These are phyloP conservation scores for Camponotus vicinus DNA, from an alignment of 1,140 invertebrate species.

Conservation along the genomic window DNA sequence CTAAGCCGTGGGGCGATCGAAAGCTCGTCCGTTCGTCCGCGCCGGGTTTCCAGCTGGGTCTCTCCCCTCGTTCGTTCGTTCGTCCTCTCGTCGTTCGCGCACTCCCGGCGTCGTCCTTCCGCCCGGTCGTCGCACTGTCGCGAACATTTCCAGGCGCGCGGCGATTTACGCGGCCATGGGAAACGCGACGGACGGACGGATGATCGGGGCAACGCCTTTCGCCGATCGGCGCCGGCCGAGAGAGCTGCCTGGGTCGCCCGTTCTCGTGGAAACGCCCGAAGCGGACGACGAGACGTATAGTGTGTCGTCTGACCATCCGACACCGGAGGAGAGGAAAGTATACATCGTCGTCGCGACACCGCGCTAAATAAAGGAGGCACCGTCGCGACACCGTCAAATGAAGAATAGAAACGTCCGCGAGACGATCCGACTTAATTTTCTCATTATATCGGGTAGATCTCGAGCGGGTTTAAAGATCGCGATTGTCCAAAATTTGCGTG, in stretches of 20 bases:
- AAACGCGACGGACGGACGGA: conserved; percentile 58
- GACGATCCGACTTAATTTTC: background rate
- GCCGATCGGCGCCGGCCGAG: conserved; percentile 47
- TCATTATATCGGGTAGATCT: no score
- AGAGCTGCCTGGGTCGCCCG: conserved; percentile 34
- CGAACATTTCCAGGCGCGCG: conserved; percentile 52
- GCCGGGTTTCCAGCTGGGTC: conserved; percentile 65
- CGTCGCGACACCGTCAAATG: conserved; percentile 16
- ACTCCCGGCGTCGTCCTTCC: conserved; percentile 36
- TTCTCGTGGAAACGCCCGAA: conserved; percentile 56
- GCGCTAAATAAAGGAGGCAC: background rate
- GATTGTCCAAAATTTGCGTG: no score
- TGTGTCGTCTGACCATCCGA: conserved; percentile 28
- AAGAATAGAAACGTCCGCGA: background rate
- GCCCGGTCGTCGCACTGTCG: conserved; percentile 49
- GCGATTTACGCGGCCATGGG: conserved; percentile 56
- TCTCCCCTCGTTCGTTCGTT: conserved; percentile 51
- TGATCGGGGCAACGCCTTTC: conserved; percentile 58
- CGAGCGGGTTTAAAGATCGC: no score
- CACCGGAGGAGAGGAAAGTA: no score
- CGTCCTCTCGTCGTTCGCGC: conserved; percentile 27
- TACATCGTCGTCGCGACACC: background rate
- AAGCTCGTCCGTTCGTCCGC: conserved; percentile 44
- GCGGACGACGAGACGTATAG: conserved; percentile 37
- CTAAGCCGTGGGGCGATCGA: conserved; percentile 50